These are phyloP conservation scores for Achlya flavicornis DNA, from an alignment of 2,888 invertebrate species.

Conservation along the genomic window DNA sequence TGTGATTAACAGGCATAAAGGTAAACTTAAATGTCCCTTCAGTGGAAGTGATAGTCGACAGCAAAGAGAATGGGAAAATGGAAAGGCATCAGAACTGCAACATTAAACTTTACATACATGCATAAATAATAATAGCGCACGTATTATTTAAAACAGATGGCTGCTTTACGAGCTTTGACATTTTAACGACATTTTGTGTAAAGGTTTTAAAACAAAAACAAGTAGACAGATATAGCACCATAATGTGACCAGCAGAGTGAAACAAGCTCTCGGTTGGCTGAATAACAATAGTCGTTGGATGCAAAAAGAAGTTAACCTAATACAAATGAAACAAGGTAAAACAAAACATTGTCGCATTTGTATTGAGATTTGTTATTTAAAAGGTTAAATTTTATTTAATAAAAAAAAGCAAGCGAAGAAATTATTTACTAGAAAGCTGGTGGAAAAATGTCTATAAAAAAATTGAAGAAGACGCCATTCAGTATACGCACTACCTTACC, in stretches of 20 bases:
- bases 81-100: background rate
- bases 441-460: too few relatives aligned
- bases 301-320: conserved; percentile 17
- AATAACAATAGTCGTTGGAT: conserved; percentile 12
- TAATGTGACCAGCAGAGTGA: conserved; percentile 17
- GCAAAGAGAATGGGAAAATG: conserved; percentile 4
- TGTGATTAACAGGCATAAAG: background rate
- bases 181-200: conserved; percentile 16
- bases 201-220: conserved; percentile 15
- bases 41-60: background rate
- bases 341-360: conserved; percentile 20
- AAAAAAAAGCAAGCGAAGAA: background rate
- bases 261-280: conserved; percentile 20
- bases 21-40: background rate
- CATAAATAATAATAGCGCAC: background rate
- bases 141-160: conserved; percentile 1
- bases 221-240: conserved; percentile 9
- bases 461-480: too few relatives aligned
- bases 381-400: background rate
- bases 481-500: too few relatives aligned
- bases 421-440: too few relatives aligned
- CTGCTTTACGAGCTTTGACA: conserved; percentile 9
- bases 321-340: conserved; percentile 23
- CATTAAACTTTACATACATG: background rate
- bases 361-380: conserved; percentile 9